Base-by-base conservation (phyloP, 2,113 vertebrate species). In the Pelecanus crispus region DNA sequence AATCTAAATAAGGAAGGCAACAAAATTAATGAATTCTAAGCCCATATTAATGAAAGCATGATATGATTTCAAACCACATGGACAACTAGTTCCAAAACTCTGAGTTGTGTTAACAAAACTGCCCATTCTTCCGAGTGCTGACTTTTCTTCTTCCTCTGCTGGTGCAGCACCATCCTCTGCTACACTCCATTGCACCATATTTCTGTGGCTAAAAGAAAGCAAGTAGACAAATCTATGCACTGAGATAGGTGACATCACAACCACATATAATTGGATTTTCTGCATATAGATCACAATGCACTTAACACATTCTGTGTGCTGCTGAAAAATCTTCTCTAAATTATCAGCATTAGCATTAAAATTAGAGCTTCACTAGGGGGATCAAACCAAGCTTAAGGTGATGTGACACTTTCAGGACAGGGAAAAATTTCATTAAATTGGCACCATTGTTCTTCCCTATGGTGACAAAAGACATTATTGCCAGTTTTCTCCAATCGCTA, bases 381-480 rank as follows among this genome's bases (percentile, higher is more conserved):
- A 89, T 72, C 77, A 88, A 95, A 81, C 25, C 28, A 88, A 88
- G 45, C 38, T 90, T 85, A 84, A 91, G 68, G 49, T 71, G 72
- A 74, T 63, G 12, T 59, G 88, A 85, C 36, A 65, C 9, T 71
- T 94, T n/a, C 36, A 77, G 32, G 36, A 91, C 16, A 63, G 10
- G 15, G 81, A 86, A 66, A 77, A 83, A 63, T 9, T 42, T 74
- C 58, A 90, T 65, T 95, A 95, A 93, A 93, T 87, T 95, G 86
- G 59, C 40, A 96, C 70, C 32, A 91, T 26, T 92, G 49, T 79
- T 92, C 73, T 70, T 93, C 78, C 77, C 72, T 80, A n/a, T 86
- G 89, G 92, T 95, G 92, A 97, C 74, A 97, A 92, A 95, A 94
- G 72, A 93, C n/a, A 49, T 94, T 78, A 96, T 70, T 96, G 56